A percentile compares a stretch with the other conserved stretches of the same genome.
Conservation (phyloP, 2,888 invertebrate species). For the Yponomeuta sedellus region DNA sequence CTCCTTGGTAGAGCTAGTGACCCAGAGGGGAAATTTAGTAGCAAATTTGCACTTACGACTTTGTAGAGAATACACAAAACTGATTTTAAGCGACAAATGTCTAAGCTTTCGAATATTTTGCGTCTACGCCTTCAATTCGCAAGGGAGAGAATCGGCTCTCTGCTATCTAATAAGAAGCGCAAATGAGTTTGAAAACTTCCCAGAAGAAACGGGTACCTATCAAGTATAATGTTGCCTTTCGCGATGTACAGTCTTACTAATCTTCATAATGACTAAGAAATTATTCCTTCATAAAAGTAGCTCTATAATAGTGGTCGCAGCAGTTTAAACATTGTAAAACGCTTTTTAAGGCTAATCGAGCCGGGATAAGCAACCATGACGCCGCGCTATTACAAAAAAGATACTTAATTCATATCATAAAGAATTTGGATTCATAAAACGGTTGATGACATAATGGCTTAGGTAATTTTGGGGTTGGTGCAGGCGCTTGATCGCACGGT, state of each 20-base stretch:
- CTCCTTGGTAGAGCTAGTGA: too few species aligned
- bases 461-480: conserved; percentile 60
- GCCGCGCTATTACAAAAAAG: conserved; percentile 20
- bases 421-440: conserved; percentile 69
- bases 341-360: conserved; percentile 61
- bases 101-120: too few species aligned
- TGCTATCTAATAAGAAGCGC: too few species aligned
- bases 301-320: conserved; percentile 11
- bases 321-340: conserved; percentile 43
- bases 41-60: too few species aligned
- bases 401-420: conserved; percentile 26
- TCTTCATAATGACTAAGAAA: conserved; percentile 14
- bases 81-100: too few species aligned
- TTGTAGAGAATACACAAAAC: too few species aligned
- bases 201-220: background rate
- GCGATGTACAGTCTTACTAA: conserved; percentile 7
- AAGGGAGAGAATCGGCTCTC: too few species aligned
- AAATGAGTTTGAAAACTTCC: background rate
- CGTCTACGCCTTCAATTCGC: too few species aligned
- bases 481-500: conserved; percentile 53
- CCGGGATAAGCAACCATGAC: conserved; percentile 58
- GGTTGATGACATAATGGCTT: conserved; percentile 72
- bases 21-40: too few species aligned
- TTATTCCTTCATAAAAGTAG: conserved; percentile 13
- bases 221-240: conserved; percentile 1